These are phyloP conservation scores for Zygothrica quintamaculata DNA, from an alignment of 2,888 invertebrate genomes.

Conservation along the genomic window DNA sequence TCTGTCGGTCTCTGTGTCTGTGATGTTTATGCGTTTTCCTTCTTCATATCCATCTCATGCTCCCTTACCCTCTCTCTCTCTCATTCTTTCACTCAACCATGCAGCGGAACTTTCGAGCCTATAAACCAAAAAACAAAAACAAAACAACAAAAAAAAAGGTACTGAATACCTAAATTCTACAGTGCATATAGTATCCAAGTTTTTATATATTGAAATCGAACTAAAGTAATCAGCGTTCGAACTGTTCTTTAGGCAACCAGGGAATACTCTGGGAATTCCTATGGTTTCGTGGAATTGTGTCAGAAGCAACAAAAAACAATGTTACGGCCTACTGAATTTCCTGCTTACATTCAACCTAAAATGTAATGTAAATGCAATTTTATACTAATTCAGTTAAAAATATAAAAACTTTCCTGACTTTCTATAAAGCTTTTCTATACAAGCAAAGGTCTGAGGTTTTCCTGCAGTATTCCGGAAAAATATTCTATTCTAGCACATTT, in stretches of 20 bases:
- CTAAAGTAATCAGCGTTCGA: too few species aligned
- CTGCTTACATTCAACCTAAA: background rate
- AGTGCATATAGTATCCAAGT: too few species aligned
- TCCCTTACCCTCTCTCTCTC: background rate
- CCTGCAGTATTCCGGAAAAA: too few species aligned
- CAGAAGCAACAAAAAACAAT: too few species aligned
- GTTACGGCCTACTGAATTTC: background rate
- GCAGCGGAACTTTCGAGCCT: constrained; percentile 8
- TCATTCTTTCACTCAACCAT: constrained; percentile 11
- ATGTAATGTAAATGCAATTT: too few species aligned
- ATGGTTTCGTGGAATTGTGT: too few species aligned
- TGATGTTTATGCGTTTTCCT: constrained; percentile 6
- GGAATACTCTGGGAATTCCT: constrained; percentile 1
- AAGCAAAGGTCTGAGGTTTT: too few species aligned
- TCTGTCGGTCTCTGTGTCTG: constrained; percentile 15
- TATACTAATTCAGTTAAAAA: too few species aligned
- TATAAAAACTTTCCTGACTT: too few species aligned
- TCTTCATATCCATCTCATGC: background rate
- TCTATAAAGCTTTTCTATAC: too few species aligned
- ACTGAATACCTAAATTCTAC: constrained; percentile 15
- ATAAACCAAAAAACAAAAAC: background rate
- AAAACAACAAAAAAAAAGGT: background rate
- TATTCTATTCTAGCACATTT: too few species aligned
- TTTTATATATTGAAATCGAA: too few species aligned
- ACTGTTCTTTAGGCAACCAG: constrained; percentile 6